Evolutionary conservation across 2,797 vertebrate species (phyloP).

Genomic region (Oophaga sylvatica): DNA sequence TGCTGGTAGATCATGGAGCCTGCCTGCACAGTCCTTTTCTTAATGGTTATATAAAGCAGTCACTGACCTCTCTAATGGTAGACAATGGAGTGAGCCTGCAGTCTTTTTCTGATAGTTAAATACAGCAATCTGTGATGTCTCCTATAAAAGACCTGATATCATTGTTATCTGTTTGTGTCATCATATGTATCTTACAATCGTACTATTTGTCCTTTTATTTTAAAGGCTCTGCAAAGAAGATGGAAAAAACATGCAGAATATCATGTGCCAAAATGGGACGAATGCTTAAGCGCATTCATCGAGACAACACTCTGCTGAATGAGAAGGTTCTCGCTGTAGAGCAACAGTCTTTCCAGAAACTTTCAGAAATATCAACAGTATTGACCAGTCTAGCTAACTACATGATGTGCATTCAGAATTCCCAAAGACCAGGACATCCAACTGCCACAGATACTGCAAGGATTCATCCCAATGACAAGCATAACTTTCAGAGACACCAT

Average conservation of each 20-base stretch:
- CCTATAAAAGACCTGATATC: neutral
- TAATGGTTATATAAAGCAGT: too few species aligned
- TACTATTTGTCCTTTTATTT: neutral
- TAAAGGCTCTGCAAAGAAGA: constrained; percentile 36
- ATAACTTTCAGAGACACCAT: neutral
- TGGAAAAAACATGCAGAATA: constrained; percentile 51
- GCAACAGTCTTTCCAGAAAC: constrained; percentile 51
- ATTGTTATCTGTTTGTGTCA: neutral
- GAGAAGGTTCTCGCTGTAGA: constrained; percentile 54
- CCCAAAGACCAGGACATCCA: constrained; percentile 19
- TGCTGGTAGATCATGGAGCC: too few species aligned
- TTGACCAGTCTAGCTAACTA: constrained; percentile 29
- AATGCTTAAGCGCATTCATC: constrained; percentile 53
- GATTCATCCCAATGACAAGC: neutral
- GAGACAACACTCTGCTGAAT: constrained; percentile 39
- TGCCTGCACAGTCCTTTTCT: too few species aligned
- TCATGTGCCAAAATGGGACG: constrained; percentile 42
- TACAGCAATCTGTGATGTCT: too few species aligned
- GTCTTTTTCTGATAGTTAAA: too few species aligned
- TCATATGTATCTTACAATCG: neutral
- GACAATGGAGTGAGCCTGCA: too few species aligned
- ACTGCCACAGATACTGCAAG: neutral
- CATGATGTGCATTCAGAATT: constrained; percentile 25
- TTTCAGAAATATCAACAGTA: constrained; percentile 56
- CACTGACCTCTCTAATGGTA: too few species aligned